Conservation (phyloP, 2,797 vertebrate genomes). For the Syndactyla subalaris region DNA sequence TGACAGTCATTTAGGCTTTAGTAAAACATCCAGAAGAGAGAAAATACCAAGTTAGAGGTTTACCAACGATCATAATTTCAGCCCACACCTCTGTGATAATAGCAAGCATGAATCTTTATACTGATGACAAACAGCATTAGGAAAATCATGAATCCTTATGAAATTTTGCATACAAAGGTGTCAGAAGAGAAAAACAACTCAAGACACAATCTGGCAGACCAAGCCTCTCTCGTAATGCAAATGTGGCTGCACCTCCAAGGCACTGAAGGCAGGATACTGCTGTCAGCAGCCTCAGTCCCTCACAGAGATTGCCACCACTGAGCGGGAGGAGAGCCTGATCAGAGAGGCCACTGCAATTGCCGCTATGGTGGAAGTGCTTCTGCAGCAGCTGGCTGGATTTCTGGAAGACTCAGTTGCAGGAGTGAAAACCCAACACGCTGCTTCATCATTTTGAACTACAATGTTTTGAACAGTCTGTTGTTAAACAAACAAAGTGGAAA, state of each 20-base stretch:
- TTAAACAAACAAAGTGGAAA: background rate
- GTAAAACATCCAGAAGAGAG: background rate
- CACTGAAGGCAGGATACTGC: background rate
- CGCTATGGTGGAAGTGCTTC: fast-evolving
- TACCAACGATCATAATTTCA: background rate
- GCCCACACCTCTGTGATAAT: background rate
- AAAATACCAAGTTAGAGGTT: background rate
- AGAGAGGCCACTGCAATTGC: fast-evolving
- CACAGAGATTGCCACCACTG: fast-evolving
- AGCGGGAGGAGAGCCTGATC: background rate
- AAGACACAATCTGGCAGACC: fast-evolving
- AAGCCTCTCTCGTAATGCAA: background rate
- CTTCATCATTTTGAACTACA: background rate
- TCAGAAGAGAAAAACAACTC: background rate
- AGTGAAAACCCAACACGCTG: background rate
- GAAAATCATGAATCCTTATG: background rate
- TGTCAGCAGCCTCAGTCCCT: background rate
- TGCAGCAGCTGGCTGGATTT: background rate
- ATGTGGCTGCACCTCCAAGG: background rate
- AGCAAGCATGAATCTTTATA: background rate
- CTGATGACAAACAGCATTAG: background rate
- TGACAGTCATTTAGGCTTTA: background rate
- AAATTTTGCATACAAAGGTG: background rate
- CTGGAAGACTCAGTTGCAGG: background rate
- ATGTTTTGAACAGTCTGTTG: background rate